These are phyloP conservation scores for Strigamia crassipes DNA, from an alignment of 2,888 invertebrate species.

Conservation along the genomic window DNA sequence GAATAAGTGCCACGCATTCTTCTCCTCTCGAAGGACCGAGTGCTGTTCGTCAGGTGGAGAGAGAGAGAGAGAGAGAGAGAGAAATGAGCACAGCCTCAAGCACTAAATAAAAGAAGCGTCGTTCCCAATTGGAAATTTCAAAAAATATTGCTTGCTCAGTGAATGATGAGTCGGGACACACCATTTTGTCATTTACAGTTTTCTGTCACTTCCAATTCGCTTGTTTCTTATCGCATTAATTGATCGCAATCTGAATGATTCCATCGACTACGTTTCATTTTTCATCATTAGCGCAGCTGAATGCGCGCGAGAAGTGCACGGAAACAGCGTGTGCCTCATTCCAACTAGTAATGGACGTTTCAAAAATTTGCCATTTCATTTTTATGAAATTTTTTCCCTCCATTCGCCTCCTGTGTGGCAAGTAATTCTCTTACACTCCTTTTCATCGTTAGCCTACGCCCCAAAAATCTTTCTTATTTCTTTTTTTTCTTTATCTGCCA, in stretches of 20 bases:
- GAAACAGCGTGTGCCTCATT: not conserved
- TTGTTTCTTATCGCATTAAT: not conserved
- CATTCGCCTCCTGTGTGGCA: not conserved
- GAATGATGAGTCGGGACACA: not conserved
- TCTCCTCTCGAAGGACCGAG: not conserved
- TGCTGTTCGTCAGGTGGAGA: not conserved
- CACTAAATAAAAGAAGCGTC: conserved; percentile 1
- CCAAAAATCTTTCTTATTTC: conserved; percentile 22
- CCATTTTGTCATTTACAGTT: not conserved
- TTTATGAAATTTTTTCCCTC: conserved; percentile 29
- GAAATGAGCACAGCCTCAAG: conserved; percentile 2
- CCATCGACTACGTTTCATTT: not conserved
- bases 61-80: not conserved
- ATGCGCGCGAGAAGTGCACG: not conserved
- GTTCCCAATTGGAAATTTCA: not conserved
- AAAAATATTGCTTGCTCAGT: not conserved
- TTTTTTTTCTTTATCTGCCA: conserved; percentile 12
- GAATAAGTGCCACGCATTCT: conserved; percentile 8
- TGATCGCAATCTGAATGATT: not conserved
- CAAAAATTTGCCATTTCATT: conserved; percentile 14
- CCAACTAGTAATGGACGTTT: not conserved
- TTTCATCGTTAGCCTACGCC: conserved; percentile 5
- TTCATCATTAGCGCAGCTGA: not conserved
- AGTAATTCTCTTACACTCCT: conserved; percentile 12
- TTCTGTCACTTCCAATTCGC: not conserved